Evolutionary conservation across 2,113 vertebrate species (phyloP), one percentile per base, ranked within the genome.

Genomic region (Oncorhynchus nerka): DNA sequence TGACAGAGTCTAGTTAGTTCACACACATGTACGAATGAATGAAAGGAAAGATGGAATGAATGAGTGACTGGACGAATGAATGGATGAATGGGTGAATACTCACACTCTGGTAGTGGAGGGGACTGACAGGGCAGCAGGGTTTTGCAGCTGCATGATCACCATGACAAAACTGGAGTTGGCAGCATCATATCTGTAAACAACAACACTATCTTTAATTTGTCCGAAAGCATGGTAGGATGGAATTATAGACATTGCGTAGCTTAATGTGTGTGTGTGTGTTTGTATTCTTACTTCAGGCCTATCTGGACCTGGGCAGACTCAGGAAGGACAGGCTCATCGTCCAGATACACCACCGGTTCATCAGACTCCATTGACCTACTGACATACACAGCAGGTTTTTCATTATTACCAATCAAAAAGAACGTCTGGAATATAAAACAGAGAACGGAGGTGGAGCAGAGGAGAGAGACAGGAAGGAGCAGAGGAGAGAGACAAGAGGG

Each of bases 231-330:
- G 7, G 39, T 39, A 39, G 39, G 8, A 39, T 39, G 39, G 39
- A 16, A 15, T 51, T 9, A 9, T 39, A 39, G 39, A 39, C 39
- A 39, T 39, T 39, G 30, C 8, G 28, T 22, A 3, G 28, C 7
- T 64, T 55, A 16, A 55, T 67, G 62, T 19, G 19, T 75, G 92
- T 94, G 84, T 91, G 91, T 55, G 74, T 75, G 74, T 75, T 48
- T 68, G 74, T 30, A 7, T 8, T 75, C 20, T 22, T 82, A 96
- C 95, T 94, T 94, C 75, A 96, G 90, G 77, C 93, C 93, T 77
- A 93, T 85, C 83, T 95, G 94, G 81, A 95, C 90, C 88, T 94
- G 94, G 80, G 92, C 90, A 9, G 91, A 82, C 75, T 94, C 94
- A 51, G 89, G 57, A 26, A 71, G 0, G 6, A 86, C 32, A 1